These are phyloP conservation scores for Drosophila parabipectinata DNA, from an alignment of 1,140 invertebrate genomes.

Conservation along the genomic window DNA sequence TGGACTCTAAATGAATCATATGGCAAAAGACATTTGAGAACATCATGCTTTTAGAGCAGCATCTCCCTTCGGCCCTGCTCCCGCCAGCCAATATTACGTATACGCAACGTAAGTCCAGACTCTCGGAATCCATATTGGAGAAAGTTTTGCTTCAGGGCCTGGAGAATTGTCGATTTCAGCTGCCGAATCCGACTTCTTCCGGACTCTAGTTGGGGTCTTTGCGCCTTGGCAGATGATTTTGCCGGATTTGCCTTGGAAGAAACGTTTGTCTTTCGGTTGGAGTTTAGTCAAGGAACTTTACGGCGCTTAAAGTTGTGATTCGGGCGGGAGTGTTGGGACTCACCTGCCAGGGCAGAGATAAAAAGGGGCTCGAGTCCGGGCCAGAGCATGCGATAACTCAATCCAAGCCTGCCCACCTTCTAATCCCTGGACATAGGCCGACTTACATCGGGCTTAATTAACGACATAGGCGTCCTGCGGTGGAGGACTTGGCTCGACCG, in stretches of 20 bases:
- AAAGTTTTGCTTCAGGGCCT: constrained; percentile 59
- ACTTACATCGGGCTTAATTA: constrained; percentile 55
- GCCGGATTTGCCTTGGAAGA: constrained; percentile 36
- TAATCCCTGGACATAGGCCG: constrained; percentile 42
- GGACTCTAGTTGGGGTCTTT: not conserved
- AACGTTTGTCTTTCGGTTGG: constrained; percentile 35
- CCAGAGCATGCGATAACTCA: constrained; percentile 25
- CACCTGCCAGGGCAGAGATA: constrained; percentile 40
- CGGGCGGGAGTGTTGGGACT: constrained; percentile 7
- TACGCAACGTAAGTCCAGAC: constrained; percentile 55
- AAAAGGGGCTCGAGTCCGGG: constrained; percentile 19
- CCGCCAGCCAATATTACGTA: constrained; percentile 30
- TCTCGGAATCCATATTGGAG: constrained; percentile 30
- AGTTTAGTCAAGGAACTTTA: constrained; percentile 5
- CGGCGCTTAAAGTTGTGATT: not conserved
- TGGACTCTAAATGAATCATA: constrained; percentile 67
- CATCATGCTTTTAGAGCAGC: constrained; percentile 51
- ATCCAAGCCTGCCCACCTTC: constrained; percentile 19
- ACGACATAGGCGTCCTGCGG: constrained; percentile 20
- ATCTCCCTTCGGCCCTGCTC: constrained; percentile 54
- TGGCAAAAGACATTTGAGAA: constrained; percentile 65
- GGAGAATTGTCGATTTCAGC: constrained; percentile 63
- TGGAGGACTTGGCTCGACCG: constrained; percentile 34
- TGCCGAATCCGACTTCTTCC: not conserved
- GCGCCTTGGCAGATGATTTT: constrained; percentile 23